Conservation (phyloP, 2,888 invertebrate genomes). For the Ichneumon xanthorius region DNA sequence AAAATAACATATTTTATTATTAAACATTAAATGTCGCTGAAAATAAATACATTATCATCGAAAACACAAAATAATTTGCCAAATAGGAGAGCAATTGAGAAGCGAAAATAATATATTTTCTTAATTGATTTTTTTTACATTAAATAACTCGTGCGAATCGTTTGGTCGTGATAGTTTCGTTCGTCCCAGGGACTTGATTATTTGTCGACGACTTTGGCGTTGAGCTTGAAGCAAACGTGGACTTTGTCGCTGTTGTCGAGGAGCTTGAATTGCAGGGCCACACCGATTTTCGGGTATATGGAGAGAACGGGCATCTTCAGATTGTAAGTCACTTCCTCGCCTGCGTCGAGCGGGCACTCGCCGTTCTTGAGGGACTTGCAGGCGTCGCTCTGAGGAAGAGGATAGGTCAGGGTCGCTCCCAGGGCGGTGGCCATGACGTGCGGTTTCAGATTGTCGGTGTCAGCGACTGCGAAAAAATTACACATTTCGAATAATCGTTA, state of each 20-base stretch:
- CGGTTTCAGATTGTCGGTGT: slow-evolving; percentile 73
- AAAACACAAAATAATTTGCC: too few relatives aligned
- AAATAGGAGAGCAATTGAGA: too few relatives aligned
- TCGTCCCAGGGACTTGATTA: not conserved
- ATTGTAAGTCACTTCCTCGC: slow-evolving; percentile 78
- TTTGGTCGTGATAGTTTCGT: not conserved
- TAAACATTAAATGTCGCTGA: too few relatives aligned
- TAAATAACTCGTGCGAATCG: not conserved
- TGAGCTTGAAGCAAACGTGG: slow-evolving; percentile 77
- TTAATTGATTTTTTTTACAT: too few relatives aligned
- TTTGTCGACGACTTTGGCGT: slow-evolving; percentile 71
- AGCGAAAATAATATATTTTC: too few relatives aligned
- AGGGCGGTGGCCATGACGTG: slow-evolving; percentile 73
- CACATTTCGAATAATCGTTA: not conserved
- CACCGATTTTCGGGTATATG: slow-evolving; percentile 73
- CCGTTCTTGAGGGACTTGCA: slow-evolving; percentile 75
- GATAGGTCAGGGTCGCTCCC: slow-evolving; percentile 72
- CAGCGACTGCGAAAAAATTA: slow-evolving; percentile 67
- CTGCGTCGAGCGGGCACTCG: slow-evolving; percentile 79
- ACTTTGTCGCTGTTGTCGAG: slow-evolving; percentile 70
- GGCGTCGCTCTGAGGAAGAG: slow-evolving; percentile 77
- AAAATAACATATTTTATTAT: too few relatives aligned
- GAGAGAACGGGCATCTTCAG: slow-evolving; percentile 77
- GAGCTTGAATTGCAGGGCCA: slow-evolving; percentile 75
- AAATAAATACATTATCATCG: too few relatives aligned